These are phyloP conservation scores for Leptinotarsa peninsularis DNA, from an alignment of 2,888 invertebrate genomes.

Conservation along the genomic window DNA sequence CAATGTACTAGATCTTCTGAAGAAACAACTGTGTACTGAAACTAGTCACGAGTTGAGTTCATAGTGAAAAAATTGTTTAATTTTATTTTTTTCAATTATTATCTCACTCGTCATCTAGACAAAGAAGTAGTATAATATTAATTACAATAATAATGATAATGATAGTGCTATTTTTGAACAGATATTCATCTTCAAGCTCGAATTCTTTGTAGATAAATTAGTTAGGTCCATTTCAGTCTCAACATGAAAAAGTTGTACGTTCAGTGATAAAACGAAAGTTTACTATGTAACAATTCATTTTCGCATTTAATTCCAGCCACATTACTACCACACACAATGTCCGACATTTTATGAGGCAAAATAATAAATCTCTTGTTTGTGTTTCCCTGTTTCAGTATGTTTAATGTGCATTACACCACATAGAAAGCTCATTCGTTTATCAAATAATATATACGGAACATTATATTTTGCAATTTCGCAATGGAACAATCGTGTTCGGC, in stretches of 20 bases:
- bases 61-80: too few relatives aligned
- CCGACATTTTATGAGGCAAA: slow-evolving; percentile 33
- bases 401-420: slow-evolving; percentile 38
- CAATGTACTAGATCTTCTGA: too few relatives aligned
- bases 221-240: not conserved
- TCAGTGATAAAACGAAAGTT: slow-evolving; percentile 1
- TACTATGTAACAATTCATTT: slow-evolving; percentile 13
- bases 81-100: too few relatives aligned
- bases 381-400: slow-evolving; percentile 39
- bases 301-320: slow-evolving; percentile 10
- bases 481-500: not conserved
- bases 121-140: too few relatives aligned
- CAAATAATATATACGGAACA: slow-evolving; percentile 15
- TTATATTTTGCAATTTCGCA: slow-evolving; percentile 1
- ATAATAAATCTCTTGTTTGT: slow-evolving; percentile 39
- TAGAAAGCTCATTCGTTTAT: slow-evolving; percentile 16
- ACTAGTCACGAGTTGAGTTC: too few relatives aligned
- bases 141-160: too few relatives aligned
- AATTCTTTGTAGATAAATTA: too few relatives aligned
- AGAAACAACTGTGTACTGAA: too few relatives aligned
- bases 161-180: too few relatives aligned
- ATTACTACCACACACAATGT: slow-evolving; percentile 23
- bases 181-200: too few relatives aligned
- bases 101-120: too few relatives aligned
- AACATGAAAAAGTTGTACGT: not conserved